phyloP scores from a whole-genome alignment of 1,140 invertebrate species.

The Drosophila suzukii region DNA sequence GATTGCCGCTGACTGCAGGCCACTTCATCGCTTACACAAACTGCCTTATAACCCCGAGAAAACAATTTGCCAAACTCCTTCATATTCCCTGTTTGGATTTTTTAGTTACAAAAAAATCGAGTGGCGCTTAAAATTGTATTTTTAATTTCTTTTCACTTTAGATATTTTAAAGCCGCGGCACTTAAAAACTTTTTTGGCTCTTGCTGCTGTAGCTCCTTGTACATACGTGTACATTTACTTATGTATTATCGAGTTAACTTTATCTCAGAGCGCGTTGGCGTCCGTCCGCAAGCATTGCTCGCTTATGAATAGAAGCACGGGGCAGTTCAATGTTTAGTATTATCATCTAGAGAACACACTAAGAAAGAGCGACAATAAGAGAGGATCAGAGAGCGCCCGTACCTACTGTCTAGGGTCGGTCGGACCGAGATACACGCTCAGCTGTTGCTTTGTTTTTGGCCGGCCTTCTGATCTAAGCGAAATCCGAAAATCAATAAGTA shows the following conservation, averaged over 20 bases:
- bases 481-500: slow-evolving; percentile 13
- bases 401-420: not conserved
- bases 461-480: slow-evolving; percentile 49
- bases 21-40: slow-evolving; percentile 63
- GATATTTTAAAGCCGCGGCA: slow-evolving; percentile 34
- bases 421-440: slow-evolving; percentile 29
- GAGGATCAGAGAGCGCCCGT: not conserved
- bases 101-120: not conserved
- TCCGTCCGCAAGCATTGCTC: slow-evolving; percentile 77
- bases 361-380: slow-evolving; percentile 1
- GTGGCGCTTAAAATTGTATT: not conserved
- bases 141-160: slow-evolving; percentile 7
- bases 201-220: slow-evolving; percentile 57
- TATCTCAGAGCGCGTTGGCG: slow-evolving; percentile 58
- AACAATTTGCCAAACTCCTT: slow-evolving; percentile 79
- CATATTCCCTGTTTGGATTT: slow-evolving; percentile 49
- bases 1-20: slow-evolving; percentile 14
- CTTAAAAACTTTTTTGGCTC: slow-evolving; percentile 59
- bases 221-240: slow-evolving; percentile 20
- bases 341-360: slow-evolving; percentile 20
- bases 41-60: slow-evolving; percentile 73
- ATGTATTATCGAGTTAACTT: slow-evolving; percentile 8
- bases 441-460: slow-evolving; percentile 58
- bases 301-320: slow-evolving; percentile 79
- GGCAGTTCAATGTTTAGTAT: slow-evolving; percentile 47